A percentile compares a stretch with the other conserved stretches of the same genome.
Conservation (phyloP, 2,888 invertebrate species). For the Aradus depressus region DNA sequence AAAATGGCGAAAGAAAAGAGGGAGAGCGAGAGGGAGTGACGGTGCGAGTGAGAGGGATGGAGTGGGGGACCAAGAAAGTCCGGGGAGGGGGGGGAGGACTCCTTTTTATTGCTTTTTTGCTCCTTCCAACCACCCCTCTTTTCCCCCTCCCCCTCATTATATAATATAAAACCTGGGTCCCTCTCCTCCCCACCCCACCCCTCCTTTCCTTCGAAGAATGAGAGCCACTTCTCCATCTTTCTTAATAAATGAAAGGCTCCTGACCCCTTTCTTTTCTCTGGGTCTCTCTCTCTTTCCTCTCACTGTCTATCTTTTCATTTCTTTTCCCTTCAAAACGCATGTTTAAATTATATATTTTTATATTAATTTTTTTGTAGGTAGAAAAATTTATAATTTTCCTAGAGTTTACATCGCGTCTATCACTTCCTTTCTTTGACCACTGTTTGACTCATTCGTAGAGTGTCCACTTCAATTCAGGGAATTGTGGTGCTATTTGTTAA, state of each 20-base stretch:
- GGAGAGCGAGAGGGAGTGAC: not conserved
- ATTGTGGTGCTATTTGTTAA: too few species aligned
- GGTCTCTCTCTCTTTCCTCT: slow-evolving; percentile 5
- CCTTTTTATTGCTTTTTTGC: slow-evolving; percentile 27
- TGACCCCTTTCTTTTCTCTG: slow-evolving; percentile 1
- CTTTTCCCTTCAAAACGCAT: too few species aligned
- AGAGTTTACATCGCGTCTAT: too few species aligned
- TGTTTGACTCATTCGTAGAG: too few species aligned
- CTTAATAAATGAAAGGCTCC: slow-evolving; percentile 20
- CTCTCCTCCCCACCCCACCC: not conserved
- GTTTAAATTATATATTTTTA: too few species aligned
- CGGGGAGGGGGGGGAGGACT: slow-evolving; percentile 11
- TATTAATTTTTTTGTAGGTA: too few species aligned
- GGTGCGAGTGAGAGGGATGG: slow-evolving; percentile 11
- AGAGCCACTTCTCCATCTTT: slow-evolving; percentile 24
- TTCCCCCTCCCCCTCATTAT: slow-evolving; percentile 28
- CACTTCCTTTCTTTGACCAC: too few species aligned
- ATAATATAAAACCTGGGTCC: slow-evolving; percentile 28
- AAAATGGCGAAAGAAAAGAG: slow-evolving; percentile 24
- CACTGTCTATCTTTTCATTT: too few species aligned
- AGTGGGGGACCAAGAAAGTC: not conserved
- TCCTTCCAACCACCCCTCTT: slow-evolving; percentile 14
- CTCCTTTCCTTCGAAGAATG: slow-evolving; percentile 9
- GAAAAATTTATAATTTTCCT: too few species aligned
- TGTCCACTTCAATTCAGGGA: too few species aligned